A percentile compares a stretch with the other conserved stretches of the same genome.
These are phyloP conservation scores for Zelleria hepariella DNA, from an alignment of 2,888 invertebrate genomes.

Conservation along the genomic window DNA sequence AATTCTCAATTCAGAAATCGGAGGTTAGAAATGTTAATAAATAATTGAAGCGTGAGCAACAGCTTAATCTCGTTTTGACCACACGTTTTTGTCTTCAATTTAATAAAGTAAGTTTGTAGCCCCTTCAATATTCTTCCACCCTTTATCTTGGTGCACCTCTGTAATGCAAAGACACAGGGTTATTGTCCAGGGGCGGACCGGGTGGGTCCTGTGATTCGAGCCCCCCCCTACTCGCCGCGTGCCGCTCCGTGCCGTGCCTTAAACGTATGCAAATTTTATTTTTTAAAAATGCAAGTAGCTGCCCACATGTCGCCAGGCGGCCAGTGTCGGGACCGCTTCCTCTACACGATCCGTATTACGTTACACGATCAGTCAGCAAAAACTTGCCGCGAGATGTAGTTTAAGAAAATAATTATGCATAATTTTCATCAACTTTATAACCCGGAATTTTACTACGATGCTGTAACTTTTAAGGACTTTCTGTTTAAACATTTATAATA, in stretches of 20 bases:
- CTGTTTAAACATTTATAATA: too few species aligned
- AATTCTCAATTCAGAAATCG: too few species aligned
- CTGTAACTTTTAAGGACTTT: too few species aligned
- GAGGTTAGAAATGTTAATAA: too few species aligned
- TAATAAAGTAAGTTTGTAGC: background rate
- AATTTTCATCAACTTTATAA: too few species aligned
- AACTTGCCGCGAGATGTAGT: too few species aligned
- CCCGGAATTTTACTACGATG: too few species aligned
- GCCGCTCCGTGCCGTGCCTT: constrained; percentile 26
- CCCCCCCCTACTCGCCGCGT: background rate
- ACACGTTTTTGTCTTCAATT: too few species aligned
- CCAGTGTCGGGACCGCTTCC: constrained; percentile 17
- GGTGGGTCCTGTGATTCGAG: background rate
- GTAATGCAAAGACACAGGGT: background rate
- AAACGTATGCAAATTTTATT: constrained; percentile 67
- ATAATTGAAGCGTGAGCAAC: too few species aligned
- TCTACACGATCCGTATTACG: constrained; percentile 3
- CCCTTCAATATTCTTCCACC: background rate
- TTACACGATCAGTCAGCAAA: too few species aligned
- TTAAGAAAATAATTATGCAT: too few species aligned
- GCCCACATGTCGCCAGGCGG: constrained; percentile 50
- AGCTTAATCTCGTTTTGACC: too few species aligned
- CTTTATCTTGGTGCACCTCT: background rate
- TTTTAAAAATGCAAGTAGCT: constrained; percentile 61
- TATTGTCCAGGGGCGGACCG: background rate